phyloP scores from a whole-genome alignment of 2,113 vertebrate species.

The Prunella himalayana region DNA sequence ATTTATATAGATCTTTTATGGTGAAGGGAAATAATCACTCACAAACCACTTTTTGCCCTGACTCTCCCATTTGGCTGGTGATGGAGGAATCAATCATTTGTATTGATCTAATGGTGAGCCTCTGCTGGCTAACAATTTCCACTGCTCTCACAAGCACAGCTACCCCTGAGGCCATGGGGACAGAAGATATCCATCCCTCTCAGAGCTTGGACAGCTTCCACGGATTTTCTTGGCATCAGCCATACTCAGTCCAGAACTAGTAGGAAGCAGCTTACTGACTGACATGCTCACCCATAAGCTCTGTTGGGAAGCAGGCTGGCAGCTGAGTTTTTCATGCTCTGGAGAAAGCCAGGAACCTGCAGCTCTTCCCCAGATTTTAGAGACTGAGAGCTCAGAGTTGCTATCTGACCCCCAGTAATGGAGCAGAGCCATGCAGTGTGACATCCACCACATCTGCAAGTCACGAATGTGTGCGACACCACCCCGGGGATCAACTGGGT shows the following conservation, averaged over 20 bases:
- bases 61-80: not conserved
- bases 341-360: not conserved
- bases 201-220: constrained; percentile 11
- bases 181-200: not conserved
- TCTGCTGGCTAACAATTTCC: not conserved
- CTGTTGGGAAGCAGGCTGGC: not conserved
- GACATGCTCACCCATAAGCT: not conserved
- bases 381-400: rapidly evolving
- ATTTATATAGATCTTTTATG: not conserved
- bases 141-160: not conserved
- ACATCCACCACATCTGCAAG: constrained; percentile 13
- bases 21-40: constrained; percentile 1
- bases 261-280: not conserved
- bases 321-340: not conserved
- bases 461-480: not conserved
- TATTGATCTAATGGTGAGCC: not conserved
- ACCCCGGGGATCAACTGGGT: not conserved
- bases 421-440: not conserved
- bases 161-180: not conserved
- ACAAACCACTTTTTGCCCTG: not conserved
- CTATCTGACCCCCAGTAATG: not conserved
- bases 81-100: not conserved
- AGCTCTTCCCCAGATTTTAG: not conserved
- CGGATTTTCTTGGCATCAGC: not conserved
- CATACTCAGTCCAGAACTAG: not conserved